A percentile compares a stretch with the other conserved stretches of the same genome.
phyloP scores from a whole-genome alignment of 2,797 vertebrate species.

The Heterohyrax brucei region DNA sequence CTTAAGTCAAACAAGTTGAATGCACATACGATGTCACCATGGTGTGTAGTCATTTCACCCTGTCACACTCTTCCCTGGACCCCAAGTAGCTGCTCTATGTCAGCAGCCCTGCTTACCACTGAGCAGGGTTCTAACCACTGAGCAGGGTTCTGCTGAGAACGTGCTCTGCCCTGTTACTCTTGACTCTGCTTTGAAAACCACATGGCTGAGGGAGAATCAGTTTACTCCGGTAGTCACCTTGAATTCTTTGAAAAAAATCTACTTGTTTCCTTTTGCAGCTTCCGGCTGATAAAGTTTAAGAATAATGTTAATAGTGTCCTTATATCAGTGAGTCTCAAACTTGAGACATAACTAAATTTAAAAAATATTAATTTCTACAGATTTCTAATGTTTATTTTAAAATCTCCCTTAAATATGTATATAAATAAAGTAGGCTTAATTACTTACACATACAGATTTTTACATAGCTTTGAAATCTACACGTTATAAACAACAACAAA shows the following conservation, averaged over 20 bases:
- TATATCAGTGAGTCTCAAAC: not conserved
- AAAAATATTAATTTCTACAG: constrained; percentile 57
- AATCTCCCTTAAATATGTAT: constrained; percentile 5
- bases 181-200: not conserved
- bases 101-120: not conserved
- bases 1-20: not conserved
- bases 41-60: not conserved
- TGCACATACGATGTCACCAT: not conserved
- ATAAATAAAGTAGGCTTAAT: not conserved
- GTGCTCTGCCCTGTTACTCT: not conserved
- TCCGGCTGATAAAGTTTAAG: constrained; percentile 1
- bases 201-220: not conserved
- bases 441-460: constrained; percentile 6
- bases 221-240: not conserved
- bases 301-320: not conserved
- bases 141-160: not conserved
- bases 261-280: not conserved
- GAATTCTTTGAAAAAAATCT: constrained; percentile 1
- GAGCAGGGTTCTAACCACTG: not conserved
- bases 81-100: not conserved
- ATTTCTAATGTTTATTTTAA: constrained; percentile 1
- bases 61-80: no score
- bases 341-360: constrained; percentile 34
- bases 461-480: constrained; percentile 10
- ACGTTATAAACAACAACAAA: not conserved